These are phyloP conservation scores for Idaea aversata DNA, from an alignment of 2,888 invertebrate species.

Conservation along the genomic window DNA sequence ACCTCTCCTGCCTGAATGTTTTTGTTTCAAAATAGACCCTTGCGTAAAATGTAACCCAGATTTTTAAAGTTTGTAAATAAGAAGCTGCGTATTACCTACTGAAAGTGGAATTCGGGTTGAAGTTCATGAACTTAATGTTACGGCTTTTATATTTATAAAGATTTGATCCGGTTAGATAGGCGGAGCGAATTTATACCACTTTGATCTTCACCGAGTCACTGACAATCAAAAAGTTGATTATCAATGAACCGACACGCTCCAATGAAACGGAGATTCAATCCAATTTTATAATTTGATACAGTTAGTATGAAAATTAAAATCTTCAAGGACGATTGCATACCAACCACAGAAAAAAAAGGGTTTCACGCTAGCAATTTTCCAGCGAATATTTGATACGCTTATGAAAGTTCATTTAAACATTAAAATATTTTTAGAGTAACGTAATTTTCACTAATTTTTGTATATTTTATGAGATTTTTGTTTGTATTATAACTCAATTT, in stretches of 20 bases:
- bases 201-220: neutral
- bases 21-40: slow-evolving; percentile 22
- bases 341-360: neutral
- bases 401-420: neutral
- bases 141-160: neutral
- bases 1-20: neutral
- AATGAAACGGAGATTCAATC: slow-evolving; percentile 1
- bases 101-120: slow-evolving; percentile 31
- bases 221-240: slow-evolving; percentile 10
- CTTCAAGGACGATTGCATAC: neutral
- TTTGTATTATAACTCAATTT: no score
- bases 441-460: no score
- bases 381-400: no score
- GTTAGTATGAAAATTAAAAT: neutral
- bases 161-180: slow-evolving; percentile 1
- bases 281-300: neutral
- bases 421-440: no score
- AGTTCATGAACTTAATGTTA: slow-evolving; percentile 27
- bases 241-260: slow-evolving; percentile 11
- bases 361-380: no score
- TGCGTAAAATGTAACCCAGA: slow-evolving; percentile 24
- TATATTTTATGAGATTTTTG: no score
- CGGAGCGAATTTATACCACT: slow-evolving; percentile 6
- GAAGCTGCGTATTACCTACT: slow-evolving; percentile 27
- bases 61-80: slow-evolving; percentile 28